phyloP scores from a whole-genome alignment of 1,140 invertebrate species.

The Himalopsyche phryganea region DNA sequence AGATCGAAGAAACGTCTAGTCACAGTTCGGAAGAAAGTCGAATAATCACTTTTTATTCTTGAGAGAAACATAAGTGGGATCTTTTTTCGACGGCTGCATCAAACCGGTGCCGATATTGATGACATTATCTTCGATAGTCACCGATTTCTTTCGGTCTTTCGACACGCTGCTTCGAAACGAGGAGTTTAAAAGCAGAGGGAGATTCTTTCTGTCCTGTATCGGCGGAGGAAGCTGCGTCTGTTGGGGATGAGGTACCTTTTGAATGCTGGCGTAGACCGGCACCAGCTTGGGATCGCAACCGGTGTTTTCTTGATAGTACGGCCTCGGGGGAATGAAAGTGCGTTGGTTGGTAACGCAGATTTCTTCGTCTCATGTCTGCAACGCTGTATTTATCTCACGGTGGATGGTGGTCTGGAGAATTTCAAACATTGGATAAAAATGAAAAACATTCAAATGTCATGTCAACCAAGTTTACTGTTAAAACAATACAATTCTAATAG shows the following conservation, averaged over 20 bases:
- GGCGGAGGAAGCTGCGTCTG: constrained; percentile 24
- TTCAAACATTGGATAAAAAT: constrained; percentile 1
- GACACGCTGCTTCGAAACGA: constrained; percentile 20
- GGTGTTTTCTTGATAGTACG: neutral
- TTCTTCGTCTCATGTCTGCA: constrained; percentile 67
- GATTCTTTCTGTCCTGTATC: constrained; percentile 29
- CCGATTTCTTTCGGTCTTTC: constrained; percentile 27
- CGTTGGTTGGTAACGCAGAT: constrained; percentile 22
- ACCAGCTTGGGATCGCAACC: constrained; percentile 33
- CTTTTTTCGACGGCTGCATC: constrained; percentile 19
- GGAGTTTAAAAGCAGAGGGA: constrained; percentile 32
- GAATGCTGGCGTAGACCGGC: constrained; percentile 39
- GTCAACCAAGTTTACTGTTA: too few relatives aligned
- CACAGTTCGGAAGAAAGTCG: too few relatives aligned
- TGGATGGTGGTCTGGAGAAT: constrained; percentile 63
- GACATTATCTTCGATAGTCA: constrained; percentile 22
- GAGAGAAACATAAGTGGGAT: constrained; percentile 28
- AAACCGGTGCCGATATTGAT: constrained; percentile 12
- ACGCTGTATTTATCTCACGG: constrained; percentile 74
- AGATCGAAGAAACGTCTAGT: neutral
- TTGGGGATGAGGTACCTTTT: constrained; percentile 31
- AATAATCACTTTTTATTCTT: constrained; percentile 23
- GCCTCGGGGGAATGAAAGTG: constrained; percentile 12
- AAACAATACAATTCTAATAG: too few relatives aligned
- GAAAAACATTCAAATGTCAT: neutral